Conservation (phyloP, 2,888 invertebrate species). For the Cloeon dipterum region DNA sequence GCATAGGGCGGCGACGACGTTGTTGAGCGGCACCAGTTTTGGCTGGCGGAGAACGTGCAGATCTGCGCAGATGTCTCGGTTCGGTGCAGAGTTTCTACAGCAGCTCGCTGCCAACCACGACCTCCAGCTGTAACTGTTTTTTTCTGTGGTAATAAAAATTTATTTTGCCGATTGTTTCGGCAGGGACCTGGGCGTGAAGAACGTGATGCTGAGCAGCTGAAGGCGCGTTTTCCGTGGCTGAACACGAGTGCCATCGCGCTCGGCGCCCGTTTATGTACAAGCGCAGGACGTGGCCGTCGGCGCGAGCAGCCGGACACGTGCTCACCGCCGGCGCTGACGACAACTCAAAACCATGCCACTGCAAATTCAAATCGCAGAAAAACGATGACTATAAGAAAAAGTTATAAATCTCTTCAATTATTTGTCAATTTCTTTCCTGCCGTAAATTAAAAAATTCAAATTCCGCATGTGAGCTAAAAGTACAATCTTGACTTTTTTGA, state of each 20-base stretch:
- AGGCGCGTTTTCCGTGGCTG: constrained; percentile 72
- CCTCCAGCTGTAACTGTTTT: constrained; percentile 28
- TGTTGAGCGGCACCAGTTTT: constrained; percentile 84
- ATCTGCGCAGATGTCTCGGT: constrained; percentile 76
- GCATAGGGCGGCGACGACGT: constrained; percentile 43
- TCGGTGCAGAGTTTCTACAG: constrained; percentile 69
- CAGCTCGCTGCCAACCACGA: constrained; percentile 40
- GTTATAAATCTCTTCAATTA: too few species aligned
- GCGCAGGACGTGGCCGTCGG: constrained; percentile 48
- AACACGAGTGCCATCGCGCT: constrained; percentile 50
- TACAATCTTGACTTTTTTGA: too few species aligned
- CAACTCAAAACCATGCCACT: constrained; percentile 25
- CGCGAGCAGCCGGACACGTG: constrained; percentile 24
- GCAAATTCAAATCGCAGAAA: constrained; percentile 28
- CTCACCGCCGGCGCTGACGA: constrained; percentile 28
- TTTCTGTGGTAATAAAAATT: background rate
- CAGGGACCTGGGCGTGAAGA: constrained; percentile 52
- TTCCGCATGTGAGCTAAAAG: too few species aligned
- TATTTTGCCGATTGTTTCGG: constrained; percentile 1
- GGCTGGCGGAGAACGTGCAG: constrained; percentile 78
- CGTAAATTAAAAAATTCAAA: too few species aligned
- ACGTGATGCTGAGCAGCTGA: constrained; percentile 48
- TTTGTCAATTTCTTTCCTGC: background rate
- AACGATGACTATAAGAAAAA: too few species aligned
- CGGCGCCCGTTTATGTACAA: constrained; percentile 54